phyloP scores from a whole-genome alignment of 2,888 invertebrate genomes.

The Xestia xanthographa region DNA sequence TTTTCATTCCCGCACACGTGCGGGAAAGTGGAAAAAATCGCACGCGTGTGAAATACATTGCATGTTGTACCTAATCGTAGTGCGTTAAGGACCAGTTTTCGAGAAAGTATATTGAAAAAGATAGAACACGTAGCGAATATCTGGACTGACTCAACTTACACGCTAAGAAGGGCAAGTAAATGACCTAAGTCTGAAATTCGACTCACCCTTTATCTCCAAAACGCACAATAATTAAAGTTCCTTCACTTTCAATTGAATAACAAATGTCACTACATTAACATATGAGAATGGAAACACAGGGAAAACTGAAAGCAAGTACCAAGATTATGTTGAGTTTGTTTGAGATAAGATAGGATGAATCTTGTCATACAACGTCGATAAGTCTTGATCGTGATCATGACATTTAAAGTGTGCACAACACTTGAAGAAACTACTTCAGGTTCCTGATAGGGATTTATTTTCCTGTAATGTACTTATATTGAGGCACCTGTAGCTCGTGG shows the following conservation, averaged over 20 bases:
- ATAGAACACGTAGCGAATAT: background rate
- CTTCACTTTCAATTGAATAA: conserved; percentile 29
- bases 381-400: conserved; percentile 46
- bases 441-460: conserved; percentile 33
- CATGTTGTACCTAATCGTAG: too few species aligned
- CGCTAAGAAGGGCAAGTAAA: background rate
- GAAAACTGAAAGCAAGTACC: conserved; percentile 43
- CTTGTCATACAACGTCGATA: conserved; percentile 56
- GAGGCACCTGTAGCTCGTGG: too few species aligned
- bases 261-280: conserved; percentile 31
- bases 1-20: too few species aligned
- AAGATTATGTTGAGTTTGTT: conserved; percentile 54
- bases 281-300: conserved; percentile 21
- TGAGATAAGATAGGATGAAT: conserved; percentile 59
- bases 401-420: conserved; percentile 31
- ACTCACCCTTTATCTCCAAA: conserved; percentile 13
- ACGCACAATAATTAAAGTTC: background rate
- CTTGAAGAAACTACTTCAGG: conserved; percentile 25
- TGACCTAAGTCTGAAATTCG: background rate
- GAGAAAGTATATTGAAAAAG: too few species aligned
- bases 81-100: too few species aligned
- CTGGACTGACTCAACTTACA: background rate
- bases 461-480: background rate
- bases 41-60: too few species aligned
- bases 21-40: too few species aligned